A percentile compares a stretch with the other conserved stretches of the same genome.
Evolutionary conservation across 2,888 invertebrate species (phyloP).

Genomic region (Ochropacha duplaris): DNA sequence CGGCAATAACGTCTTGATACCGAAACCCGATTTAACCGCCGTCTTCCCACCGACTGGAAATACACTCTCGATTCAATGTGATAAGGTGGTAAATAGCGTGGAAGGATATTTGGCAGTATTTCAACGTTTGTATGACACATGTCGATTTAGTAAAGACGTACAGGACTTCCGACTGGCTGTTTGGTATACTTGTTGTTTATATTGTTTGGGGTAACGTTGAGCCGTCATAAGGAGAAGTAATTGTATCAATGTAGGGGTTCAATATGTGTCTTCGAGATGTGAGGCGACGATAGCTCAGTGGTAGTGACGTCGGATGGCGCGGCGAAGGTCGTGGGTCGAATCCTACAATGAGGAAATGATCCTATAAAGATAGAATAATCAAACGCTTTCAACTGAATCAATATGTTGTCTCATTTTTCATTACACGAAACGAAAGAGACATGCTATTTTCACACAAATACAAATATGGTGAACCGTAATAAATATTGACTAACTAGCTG

Average conservation of each 20-base stretch:
- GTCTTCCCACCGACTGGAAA: slow-evolving; percentile 21
- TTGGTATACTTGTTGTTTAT: not conserved
- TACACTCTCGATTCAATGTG: slow-evolving; percentile 17
- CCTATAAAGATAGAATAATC: no score
- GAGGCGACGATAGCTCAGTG: no score
- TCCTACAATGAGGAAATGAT: no score
- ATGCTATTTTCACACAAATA: no score
- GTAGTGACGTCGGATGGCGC: no score
- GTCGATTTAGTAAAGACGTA: slow-evolving; percentile 59
- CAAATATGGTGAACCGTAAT: no score
- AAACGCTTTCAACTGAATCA: no score
- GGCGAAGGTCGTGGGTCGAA: no score
- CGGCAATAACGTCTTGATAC: slow-evolving; percentile 76
- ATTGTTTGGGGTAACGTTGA: slow-evolving; percentile 5
- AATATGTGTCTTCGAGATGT: not conserved
- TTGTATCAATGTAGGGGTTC: not conserved
- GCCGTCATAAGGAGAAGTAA: not conserved
- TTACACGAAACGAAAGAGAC: no score
- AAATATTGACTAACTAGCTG: no score
- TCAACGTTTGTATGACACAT: slow-evolving; percentile 55
- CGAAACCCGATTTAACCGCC: slow-evolving; percentile 37
- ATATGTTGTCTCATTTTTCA: no score
- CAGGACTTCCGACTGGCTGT: slow-evolving; percentile 38
- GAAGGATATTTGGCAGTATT: slow-evolving; percentile 28
- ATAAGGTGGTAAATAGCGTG: slow-evolving; percentile 25